Evolutionary conservation across 2,888 invertebrate genomes (phyloP).

Genomic region (Sisyra nigra): DNA sequence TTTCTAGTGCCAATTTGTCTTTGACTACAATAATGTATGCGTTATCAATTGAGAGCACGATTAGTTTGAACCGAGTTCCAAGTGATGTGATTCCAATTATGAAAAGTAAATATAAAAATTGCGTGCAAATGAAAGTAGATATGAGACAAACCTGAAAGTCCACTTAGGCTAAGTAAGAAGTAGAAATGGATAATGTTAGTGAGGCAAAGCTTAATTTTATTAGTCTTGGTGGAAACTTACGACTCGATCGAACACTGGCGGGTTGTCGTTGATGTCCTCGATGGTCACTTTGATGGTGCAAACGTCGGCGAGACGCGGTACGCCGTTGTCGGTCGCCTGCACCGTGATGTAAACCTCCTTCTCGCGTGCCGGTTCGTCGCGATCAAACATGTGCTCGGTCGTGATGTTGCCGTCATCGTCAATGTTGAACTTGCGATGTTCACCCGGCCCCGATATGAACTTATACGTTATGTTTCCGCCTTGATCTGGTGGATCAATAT

Average conservation of each 20-base stretch:
- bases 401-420: slow-evolving; percentile 59
- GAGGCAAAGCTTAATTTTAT: neutral
- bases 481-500: slow-evolving; percentile 54
- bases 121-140: neutral
- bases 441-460: slow-evolving; percentile 58
- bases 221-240: slow-evolving; percentile 31
- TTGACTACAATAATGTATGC: too few relatives aligned
- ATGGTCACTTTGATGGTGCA: slow-evolving; percentile 87
- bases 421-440: slow-evolving; percentile 63
- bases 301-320: slow-evolving; percentile 76
- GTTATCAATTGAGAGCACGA: too few relatives aligned
- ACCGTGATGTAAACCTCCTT: slow-evolving; percentile 77
- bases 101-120: neutral
- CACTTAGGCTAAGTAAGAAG: neutral
- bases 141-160: neutral
- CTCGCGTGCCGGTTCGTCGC: slow-evolving; percentile 75
- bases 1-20: too few relatives aligned
- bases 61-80: too few relatives aligned
- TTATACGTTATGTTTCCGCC: slow-evolving; percentile 73
- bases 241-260: slow-evolving; percentile 63
- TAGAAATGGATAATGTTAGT: neutral
- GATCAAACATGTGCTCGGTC: slow-evolving; percentile 65
- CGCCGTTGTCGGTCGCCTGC: slow-evolving; percentile 84
- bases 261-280: slow-evolving; percentile 86
- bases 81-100: too few relatives aligned